A percentile compares a stretch with the other conserved stretches of the same genome.
Conservation (phyloP, 2,113 vertebrate genomes). For the Zootoca vivipara region DNA sequence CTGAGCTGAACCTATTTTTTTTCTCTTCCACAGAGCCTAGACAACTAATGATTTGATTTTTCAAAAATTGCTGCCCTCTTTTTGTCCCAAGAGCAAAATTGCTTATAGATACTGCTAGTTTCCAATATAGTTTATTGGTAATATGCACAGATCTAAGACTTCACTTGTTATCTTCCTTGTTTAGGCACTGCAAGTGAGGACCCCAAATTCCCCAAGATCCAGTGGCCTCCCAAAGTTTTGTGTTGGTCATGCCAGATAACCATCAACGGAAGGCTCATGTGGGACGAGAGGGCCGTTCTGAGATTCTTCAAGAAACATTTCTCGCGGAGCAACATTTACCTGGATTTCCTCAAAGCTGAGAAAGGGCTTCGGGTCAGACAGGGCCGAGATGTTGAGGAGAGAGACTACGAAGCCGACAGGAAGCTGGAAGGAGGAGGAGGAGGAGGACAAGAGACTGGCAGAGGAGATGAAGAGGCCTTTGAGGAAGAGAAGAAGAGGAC, state of each 20-base stretch:
- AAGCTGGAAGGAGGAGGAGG: not conserved
- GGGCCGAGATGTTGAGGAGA: not conserved
- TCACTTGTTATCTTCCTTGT: not conserved
- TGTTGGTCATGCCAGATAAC: slow-evolving; percentile 84
- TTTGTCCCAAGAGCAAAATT: not conserved
- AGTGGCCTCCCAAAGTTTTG: slow-evolving; percentile 86
- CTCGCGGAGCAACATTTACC: slow-evolving; percentile 73
- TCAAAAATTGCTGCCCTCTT: not conserved
- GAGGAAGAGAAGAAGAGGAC: not conserved
- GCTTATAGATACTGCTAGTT: not conserved
- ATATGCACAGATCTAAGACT: not conserved
- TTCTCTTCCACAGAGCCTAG: too few species aligned
- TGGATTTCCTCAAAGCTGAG: slow-evolving; percentile 66
- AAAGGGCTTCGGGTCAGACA: slow-evolving; percentile 48
- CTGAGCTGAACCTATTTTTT: not conserved
- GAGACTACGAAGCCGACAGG: not conserved
- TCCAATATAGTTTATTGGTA: not conserved
- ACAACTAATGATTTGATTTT: not conserved
- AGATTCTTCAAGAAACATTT: slow-evolving; percentile 84
- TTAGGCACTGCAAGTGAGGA: slow-evolving; percentile 87
- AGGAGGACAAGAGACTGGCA: slow-evolving; percentile 35
- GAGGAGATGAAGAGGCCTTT: not conserved
- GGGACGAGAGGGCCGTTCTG: slow-evolving; percentile 75
- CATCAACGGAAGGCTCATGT: slow-evolving; percentile 72
- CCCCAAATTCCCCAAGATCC: slow-evolving; percentile 91